Percentiles rank a stretch among this genome's conserved stretches.
Conservation (phyloP, 1,140 invertebrate species). For the Drosophila kurseongensis region DNA sequence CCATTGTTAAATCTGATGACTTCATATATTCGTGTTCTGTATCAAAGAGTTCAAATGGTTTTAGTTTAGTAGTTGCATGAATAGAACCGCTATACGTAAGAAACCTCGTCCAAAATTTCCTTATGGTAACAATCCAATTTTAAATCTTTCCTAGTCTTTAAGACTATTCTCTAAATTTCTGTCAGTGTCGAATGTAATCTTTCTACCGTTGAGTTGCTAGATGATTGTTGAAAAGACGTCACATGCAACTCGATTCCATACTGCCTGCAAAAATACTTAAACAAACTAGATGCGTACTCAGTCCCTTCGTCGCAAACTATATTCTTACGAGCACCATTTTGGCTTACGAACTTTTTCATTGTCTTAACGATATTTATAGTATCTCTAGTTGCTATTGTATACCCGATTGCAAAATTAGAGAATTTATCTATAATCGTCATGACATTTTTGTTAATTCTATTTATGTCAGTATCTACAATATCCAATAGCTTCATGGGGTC, state of each 20-base stretch:
- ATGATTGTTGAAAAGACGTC: constrained; percentile 33
- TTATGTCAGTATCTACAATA: constrained; percentile 10
- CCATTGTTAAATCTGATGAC: no score
- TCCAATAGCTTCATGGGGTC: constrained; percentile 4
- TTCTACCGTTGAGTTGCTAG: constrained; percentile 17
- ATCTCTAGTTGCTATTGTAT: constrained; percentile 1
- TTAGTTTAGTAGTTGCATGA: constrained; percentile 14
- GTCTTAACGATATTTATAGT: constrained; percentile 5
- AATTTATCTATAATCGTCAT: constrained; percentile 24
- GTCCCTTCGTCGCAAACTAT: no score
- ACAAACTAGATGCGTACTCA: no score
- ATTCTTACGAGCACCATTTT: constrained; percentile 32
- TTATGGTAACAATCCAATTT: constrained; percentile 23
- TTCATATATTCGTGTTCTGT: no score
- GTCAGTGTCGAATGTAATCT: constrained; percentile 34
- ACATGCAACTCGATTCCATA: constrained; percentile 17
- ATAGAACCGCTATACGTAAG: constrained; percentile 29
- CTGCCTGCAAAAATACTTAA: constrained; percentile 35
- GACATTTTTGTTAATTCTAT: constrained; percentile 13
- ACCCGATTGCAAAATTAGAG: constrained; percentile 2
- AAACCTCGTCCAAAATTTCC: neutral
- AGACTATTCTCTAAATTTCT: constrained; percentile 36
- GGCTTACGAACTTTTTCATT: constrained; percentile 24
- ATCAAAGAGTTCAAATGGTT: constrained; percentile 18
- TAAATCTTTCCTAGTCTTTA: constrained; percentile 1